Conservation (phyloP, 2,797 vertebrate genomes). For the Sardinella longiceps region DNA sequence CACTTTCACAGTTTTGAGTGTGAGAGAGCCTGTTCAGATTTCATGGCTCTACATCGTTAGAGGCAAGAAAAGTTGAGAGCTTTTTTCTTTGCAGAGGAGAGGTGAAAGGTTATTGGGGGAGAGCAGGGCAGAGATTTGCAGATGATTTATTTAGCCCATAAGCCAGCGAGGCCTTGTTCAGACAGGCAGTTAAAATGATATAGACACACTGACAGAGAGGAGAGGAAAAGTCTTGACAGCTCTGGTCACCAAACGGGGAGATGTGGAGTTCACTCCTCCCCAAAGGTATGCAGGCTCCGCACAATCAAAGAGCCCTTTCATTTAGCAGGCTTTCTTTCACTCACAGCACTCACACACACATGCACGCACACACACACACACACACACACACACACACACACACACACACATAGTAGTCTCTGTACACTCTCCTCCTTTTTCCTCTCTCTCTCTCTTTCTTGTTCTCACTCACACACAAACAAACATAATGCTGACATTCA, state of each 20-base stretch:
- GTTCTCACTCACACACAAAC: no score
- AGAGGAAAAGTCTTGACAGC: constrained; percentile 37
- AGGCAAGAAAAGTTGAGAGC: background rate
- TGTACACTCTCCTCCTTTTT: background rate
- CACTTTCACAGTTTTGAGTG: background rate
- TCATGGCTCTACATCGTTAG: constrained; percentile 5
- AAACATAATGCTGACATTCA: no score
- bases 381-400: background rate
- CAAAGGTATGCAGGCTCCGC: background rate
- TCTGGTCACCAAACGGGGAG: constrained; percentile 33
- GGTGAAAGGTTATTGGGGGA: constrained; percentile 22
- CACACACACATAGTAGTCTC: background rate
- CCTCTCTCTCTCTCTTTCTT: background rate
- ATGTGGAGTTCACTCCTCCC: constrained; percentile 36
- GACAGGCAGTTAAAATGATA: constrained; percentile 56
- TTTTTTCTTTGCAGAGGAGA: background rate
- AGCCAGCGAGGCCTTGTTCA: constrained; percentile 46
- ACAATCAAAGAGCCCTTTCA: constrained; percentile 28
- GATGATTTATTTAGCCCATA: constrained; percentile 48
- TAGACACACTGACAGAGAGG: constrained; percentile 37
- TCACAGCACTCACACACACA: background rate
- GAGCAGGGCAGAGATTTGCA: constrained; percentile 32
- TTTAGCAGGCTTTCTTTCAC: constrained; percentile 11
- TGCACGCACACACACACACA: background rate
- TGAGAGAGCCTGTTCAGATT: background rate